Evolutionary conservation across 2,113 vertebrate genomes (phyloP), one percentile per base, ranked within the genome.

Genomic region (Austrofundulus limnaeus): DNA sequence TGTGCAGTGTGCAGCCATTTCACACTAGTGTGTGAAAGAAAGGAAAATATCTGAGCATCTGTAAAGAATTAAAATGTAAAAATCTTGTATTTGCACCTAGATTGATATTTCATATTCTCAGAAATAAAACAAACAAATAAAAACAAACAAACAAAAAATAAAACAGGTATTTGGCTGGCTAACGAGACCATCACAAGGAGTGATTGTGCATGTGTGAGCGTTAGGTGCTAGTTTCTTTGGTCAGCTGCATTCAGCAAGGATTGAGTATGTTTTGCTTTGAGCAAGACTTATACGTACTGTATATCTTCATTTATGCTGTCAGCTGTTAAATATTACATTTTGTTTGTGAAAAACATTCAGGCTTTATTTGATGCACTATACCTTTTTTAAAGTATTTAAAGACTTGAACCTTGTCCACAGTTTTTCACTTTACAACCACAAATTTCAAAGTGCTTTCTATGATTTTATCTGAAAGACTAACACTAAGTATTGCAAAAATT

Each of bases 61-160:
- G 42, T 7, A 3, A 59, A 31, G 52, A 80, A 81, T 83, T 75
- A 77, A 70, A 70, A 41, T 63, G 17, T 61, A 52, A 70, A n/a
- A 64, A 62, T 60, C 24, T 63, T n/a, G 31, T 49, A 39, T 47
- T 70, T 58, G 61, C 25, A 25, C 72, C 51, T 1, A 17, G 75
- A 64, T 65, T 76, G 72, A 78, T 76, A 51, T 53, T 83, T 64
- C 45, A 67, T 74, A 68, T 69, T 46, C 73, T 11, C 5, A 23
- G 31, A 1, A 34, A 21, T 11, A 24, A 49, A 59, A n/a, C n/a
- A n/a, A n/a, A n/a, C n/a, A n/a, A n/a, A n/a, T n/a, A n/a, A n/a
- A n/a, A n/a, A n/a, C n/a, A n/a, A n/a, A n/a, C n/a, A n/a, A n/a
- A n/a, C n/a, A n/a, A n/a, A n/a, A n/a, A n/a, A n/a, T n/a, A n/a